Conservation (phyloP, 1,140 invertebrate species). For the Leguminivora glycinivorella region DNA sequence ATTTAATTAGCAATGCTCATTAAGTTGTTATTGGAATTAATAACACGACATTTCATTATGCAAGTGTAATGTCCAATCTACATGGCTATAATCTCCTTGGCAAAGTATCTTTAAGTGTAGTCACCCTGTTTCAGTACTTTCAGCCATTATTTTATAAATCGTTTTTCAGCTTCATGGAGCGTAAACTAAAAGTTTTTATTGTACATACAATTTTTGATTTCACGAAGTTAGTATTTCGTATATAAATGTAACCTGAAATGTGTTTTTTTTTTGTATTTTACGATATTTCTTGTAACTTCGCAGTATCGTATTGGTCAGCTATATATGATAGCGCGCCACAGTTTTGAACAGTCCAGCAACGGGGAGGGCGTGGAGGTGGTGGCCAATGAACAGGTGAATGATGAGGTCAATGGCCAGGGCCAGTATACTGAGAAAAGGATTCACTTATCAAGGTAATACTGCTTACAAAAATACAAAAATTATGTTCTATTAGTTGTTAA, state of each 20-base stretch:
- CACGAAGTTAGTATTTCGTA: too few species aligned
- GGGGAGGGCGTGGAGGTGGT: slow-evolving; percentile 96
- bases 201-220: too few species aligned
- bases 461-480: background rate
- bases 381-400: slow-evolving; percentile 88
- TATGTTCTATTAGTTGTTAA: background rate
- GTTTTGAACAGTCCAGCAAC: slow-evolving; percentile 92
- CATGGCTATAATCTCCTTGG: background rate
- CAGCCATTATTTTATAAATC: background rate
- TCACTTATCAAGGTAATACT: slow-evolving; percentile 89
- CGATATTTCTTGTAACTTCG: background rate
- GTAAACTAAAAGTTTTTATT: too few species aligned
- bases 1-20: slow-evolving; percentile 23
- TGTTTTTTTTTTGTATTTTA: background rate
- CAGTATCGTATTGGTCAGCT: slow-evolving; percentile 95
- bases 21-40: background rate
- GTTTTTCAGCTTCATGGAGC: too few species aligned
- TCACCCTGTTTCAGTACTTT: background rate
- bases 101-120: background rate
- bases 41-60: background rate
- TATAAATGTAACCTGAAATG: background rate
- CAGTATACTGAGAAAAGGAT: slow-evolving; percentile 96
- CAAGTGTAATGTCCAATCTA: background rate
- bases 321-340: slow-evolving; percentile 97
- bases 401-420: slow-evolving; percentile 89